phyloP scores from a whole-genome alignment of 2,113 vertebrate species.

The Anguilla japonica region DNA sequence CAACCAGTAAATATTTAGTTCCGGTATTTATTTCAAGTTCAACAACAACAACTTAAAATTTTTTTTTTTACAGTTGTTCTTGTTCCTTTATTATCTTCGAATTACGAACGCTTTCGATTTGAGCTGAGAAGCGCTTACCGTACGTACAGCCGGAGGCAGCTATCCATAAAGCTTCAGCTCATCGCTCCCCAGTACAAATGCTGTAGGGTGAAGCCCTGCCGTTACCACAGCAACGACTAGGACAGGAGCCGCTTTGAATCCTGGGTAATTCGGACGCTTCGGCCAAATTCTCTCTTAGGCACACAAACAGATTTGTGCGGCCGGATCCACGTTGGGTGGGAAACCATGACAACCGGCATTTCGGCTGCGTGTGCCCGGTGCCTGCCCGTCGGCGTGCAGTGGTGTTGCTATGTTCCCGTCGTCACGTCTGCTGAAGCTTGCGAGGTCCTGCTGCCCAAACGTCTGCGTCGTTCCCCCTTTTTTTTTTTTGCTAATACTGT shows the following conservation, averaged over 20 bases:
- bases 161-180: too few species aligned
- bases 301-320: background rate
- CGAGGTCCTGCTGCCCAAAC: background rate
- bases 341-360: background rate
- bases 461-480: background rate
- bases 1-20: too few species aligned
- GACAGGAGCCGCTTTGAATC: background rate
- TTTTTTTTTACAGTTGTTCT: too few species aligned
- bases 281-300: background rate
- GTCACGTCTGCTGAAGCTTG: background rate
- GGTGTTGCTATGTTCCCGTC: background rate
- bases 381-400: background rate
- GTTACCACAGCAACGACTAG: background rate
- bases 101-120: too few species aligned
- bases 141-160: too few species aligned
- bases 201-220: too few species aligned
- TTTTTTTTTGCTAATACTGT: background rate
- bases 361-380: background rate
- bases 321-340: background rate
- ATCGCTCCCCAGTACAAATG: too few species aligned
- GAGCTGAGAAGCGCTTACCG: too few species aligned
- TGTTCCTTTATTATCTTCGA: too few species aligned
- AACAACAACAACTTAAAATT: too few species aligned
- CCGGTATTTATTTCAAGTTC: too few species aligned
- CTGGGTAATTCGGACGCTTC: background rate